These are phyloP conservation scores for Hycleus phaleratus DNA, from an alignment of 1,140 invertebrate genomes.

Conservation along the genomic window DNA sequence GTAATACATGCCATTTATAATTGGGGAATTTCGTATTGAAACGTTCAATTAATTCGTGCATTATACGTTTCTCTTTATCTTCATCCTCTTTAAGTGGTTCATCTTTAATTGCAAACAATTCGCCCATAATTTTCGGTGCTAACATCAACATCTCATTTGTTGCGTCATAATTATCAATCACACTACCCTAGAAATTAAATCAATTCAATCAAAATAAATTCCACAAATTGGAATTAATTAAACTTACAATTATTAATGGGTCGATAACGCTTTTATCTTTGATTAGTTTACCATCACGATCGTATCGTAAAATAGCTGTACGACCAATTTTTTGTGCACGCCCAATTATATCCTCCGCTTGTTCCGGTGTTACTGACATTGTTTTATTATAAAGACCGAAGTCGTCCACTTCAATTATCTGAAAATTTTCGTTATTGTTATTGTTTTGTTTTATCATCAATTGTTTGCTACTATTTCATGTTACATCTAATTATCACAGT, in stretches of 20 bases:
- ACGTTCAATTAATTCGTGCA: background rate
- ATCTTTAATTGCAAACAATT: too few species aligned
- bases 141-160: background rate
- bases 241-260: conserved; percentile 2
- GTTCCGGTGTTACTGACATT: background rate
- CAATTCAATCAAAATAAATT: background rate
- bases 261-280: background rate
- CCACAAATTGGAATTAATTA: background rate
- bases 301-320: conserved; percentile 1
- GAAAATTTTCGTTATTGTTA: background rate
- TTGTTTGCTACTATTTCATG: too few species aligned
- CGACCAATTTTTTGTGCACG: background rate
- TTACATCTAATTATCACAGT: too few species aligned
- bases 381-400: conserved; percentile 7
- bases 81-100: too few species aligned
- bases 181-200: background rate
- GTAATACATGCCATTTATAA: conserved; percentile 5
- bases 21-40: conserved; percentile 2
- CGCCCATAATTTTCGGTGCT: background rate
- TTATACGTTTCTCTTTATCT: too few species aligned
- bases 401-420: background rate
- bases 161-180: conserved; percentile 1
- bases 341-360: background rate
- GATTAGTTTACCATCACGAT: background rate
- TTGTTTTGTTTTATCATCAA: too few species aligned